Percentiles rank a stretch among this genome's conserved stretches.
Conservation (phyloP, 1,140 invertebrate species). For the Nixonia krombeini region DNA sequence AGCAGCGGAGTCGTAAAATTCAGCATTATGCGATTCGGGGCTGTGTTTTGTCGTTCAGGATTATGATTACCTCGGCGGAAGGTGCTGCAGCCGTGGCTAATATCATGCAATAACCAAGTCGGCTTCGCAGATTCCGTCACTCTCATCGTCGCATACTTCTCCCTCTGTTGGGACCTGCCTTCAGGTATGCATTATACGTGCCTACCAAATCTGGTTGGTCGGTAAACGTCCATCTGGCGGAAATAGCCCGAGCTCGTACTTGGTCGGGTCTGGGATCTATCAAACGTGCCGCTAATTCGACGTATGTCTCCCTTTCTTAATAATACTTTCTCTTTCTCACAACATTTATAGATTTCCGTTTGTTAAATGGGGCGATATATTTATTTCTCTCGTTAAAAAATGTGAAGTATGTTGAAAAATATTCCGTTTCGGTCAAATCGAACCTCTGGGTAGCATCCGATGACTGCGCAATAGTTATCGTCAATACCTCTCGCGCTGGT, state of each 20-base stretch:
- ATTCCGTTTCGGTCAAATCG: too few relatives aligned
- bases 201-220: constrained; percentile 8
- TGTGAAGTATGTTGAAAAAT: too few relatives aligned
- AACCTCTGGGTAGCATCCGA: too few relatives aligned
- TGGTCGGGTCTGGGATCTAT: constrained; percentile 9
- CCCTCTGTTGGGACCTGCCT: constrained; percentile 8
- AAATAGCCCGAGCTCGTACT: too few relatives aligned
- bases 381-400: too few relatives aligned
- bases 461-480: too few relatives aligned
- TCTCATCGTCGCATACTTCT: neutral
- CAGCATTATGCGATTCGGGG: constrained; percentile 56
- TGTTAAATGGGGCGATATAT: too few relatives aligned
- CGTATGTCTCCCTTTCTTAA: too few relatives aligned
- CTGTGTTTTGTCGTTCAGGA: constrained; percentile 62
- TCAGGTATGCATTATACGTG: constrained; percentile 28
- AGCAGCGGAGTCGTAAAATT: constrained; percentile 57
- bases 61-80: constrained; percentile 59
- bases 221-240: constrained; percentile 43
- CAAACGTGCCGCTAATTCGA: constrained; percentile 40
- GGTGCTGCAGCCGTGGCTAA: constrained; percentile 60
- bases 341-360: too few relatives aligned
- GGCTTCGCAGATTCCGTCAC: constrained; percentile 7
- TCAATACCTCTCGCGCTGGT: too few relatives aligned
- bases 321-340: too few relatives aligned
- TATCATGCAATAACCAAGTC: constrained; percentile 61